Conservation (phyloP, 1,140 invertebrate species). For the Metaphire vulgaris region DNA sequence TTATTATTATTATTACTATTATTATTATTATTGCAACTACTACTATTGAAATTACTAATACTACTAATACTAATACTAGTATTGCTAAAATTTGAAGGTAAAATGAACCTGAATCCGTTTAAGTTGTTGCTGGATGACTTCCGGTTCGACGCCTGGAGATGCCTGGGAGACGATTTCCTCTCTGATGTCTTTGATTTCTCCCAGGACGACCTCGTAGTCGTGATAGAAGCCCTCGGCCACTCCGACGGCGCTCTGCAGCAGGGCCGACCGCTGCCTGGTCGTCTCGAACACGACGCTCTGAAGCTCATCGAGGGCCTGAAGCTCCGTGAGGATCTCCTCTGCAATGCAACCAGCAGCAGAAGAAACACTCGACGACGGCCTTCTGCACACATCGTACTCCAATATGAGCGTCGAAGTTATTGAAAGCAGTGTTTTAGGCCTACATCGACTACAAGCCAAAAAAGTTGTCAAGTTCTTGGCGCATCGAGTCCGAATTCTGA, state of each 20-base stretch:
- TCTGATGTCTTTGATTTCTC: constrained; percentile 76
- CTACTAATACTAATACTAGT: neutral
- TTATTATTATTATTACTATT: too few species aligned
- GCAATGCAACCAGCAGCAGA: too few species aligned
- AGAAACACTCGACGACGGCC: too few species aligned
- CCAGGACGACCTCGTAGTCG: constrained; percentile 82
- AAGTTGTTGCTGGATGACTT: neutral
- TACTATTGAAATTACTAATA: neutral
- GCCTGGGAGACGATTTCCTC: constrained; percentile 82
- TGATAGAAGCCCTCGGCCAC: constrained; percentile 90
- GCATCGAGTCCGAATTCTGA: too few species aligned
- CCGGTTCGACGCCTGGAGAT: constrained; percentile 10
- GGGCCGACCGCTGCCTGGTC: constrained; percentile 71
- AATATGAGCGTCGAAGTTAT: too few species aligned
- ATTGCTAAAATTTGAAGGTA: neutral
- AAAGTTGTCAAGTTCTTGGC: too few species aligned
- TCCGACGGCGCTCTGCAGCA: constrained; percentile 74
- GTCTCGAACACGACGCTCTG: constrained; percentile 80
- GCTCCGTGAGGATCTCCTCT: constrained; percentile 79
- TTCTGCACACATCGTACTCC: too few species aligned
- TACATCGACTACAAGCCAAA: too few species aligned
- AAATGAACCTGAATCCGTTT: neutral
- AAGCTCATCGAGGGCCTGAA: constrained; percentile 81
- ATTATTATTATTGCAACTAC: neutral
- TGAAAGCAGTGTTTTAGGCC: too few species aligned